Evolutionary conservation across 2,113 vertebrate species (phyloP).

Genomic region (Butorides virescens): DNA sequence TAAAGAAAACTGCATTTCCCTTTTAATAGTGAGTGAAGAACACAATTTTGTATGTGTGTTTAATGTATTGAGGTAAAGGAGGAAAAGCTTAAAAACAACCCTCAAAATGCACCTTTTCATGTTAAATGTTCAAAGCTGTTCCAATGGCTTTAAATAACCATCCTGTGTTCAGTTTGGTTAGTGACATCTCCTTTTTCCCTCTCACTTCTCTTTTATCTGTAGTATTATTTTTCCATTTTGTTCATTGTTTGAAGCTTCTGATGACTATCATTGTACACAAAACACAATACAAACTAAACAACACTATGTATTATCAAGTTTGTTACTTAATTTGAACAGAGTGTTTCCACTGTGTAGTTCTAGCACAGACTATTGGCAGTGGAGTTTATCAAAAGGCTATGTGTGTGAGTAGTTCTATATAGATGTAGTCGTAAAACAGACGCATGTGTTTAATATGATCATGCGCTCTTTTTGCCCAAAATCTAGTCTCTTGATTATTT

Average conservation of each 20-base stretch:
- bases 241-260: neutral
- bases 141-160: neutral
- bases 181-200: neutral
- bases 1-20: neutral
- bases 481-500: neutral
- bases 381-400: neutral
- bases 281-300: neutral
- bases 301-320: neutral
- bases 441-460: neutral
- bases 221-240: neutral
- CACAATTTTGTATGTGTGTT: neutral
- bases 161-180: neutral
- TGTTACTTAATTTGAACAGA: neutral
- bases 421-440: neutral
- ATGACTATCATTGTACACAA: neutral
- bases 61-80: neutral
- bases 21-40: neutral
- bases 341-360: neutral
- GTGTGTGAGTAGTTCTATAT: neutral
- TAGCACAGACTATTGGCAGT: neutral
- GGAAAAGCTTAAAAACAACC: neutral
- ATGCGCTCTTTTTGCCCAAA: neutral
- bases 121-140: neutral
- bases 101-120: neutral
- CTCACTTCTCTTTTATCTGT: neutral